Evolutionary conservation across 2,888 invertebrate genomes (phyloP).

Genomic region (Limnephilus marmoratus): DNA sequence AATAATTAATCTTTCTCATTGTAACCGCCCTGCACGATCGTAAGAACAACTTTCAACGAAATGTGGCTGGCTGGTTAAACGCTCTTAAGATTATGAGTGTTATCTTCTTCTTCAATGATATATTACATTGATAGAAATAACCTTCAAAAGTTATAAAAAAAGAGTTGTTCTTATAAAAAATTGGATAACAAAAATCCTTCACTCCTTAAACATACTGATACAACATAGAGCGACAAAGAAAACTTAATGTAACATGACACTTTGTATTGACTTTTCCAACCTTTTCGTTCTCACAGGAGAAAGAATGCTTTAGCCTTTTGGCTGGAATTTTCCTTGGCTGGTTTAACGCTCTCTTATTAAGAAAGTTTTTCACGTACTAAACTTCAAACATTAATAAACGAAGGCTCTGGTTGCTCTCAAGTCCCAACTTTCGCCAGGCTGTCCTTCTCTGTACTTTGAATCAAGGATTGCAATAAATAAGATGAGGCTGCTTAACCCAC

Average conservation of each 20-base stretch:
- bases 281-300: background rate
- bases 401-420: constrained; percentile 7
- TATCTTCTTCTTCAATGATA: no score
- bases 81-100: no score
- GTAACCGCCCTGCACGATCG: no score
- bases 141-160: no score
- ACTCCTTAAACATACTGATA: background rate
- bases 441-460: constrained; percentile 1
- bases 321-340: background rate
- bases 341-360: constrained; percentile 31
- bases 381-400: constrained; percentile 14
- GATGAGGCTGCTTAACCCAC: background rate
- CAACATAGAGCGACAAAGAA: background rate
- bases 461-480: constrained; percentile 13
- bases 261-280: constrained; percentile 22
- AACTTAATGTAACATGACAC: constrained; percentile 21
- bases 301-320: background rate
- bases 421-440: background rate
- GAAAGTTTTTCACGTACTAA: constrained; percentile 39
- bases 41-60: no score
- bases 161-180: no score
- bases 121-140: no score
- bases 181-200: no score
- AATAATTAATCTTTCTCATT: no score
- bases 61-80: no score